These are phyloP conservation scores for Carassius carassius DNA, from an alignment of 2,113 vertebrate genomes.

Conservation along the genomic window DNA sequence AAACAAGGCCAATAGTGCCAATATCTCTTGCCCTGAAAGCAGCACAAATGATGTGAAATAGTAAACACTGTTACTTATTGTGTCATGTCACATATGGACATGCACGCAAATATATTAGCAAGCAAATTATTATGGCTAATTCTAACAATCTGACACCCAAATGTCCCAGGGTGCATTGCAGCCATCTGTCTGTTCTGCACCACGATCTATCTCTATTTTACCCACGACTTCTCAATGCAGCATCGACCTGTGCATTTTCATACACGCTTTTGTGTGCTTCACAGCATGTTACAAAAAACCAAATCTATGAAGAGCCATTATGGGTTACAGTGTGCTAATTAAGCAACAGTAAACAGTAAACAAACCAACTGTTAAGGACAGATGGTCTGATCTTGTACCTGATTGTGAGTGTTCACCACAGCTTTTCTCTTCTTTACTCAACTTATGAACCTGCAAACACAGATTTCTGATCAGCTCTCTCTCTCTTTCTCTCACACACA, in stretches of 20 bases:
- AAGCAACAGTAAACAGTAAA: not conserved
- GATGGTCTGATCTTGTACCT: slow-evolving; percentile 72
- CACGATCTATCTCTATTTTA: not conserved
- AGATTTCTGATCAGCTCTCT: not conserved
- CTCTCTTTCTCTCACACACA: not conserved
- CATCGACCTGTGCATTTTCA: not conserved
- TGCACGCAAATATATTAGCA: not conserved
- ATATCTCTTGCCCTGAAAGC: not conserved
- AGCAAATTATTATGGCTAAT: not conserved
- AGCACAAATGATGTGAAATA: not conserved
- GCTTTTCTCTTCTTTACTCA: slow-evolving; percentile 79
- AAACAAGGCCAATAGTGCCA: not conserved
- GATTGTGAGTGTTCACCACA: slow-evolving; percentile 83
- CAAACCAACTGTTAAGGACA: not conserved
- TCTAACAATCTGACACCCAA: slow-evolving; percentile 14
- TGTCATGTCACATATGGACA: not conserved
- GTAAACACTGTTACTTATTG: not conserved
- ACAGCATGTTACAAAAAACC: not conserved
- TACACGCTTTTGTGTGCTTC: not conserved
- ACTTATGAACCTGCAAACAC: slow-evolving; percentile 78
- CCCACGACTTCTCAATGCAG: not conserved
- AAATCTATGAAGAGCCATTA: not conserved
- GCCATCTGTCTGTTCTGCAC: slow-evolving; percentile 12
- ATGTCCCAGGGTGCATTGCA: slow-evolving; percentile 11
- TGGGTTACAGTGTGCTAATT: not conserved